Base-by-base conservation (phyloP, 2,113 vertebrate species). In the Eupsittula cactorum region DNA sequence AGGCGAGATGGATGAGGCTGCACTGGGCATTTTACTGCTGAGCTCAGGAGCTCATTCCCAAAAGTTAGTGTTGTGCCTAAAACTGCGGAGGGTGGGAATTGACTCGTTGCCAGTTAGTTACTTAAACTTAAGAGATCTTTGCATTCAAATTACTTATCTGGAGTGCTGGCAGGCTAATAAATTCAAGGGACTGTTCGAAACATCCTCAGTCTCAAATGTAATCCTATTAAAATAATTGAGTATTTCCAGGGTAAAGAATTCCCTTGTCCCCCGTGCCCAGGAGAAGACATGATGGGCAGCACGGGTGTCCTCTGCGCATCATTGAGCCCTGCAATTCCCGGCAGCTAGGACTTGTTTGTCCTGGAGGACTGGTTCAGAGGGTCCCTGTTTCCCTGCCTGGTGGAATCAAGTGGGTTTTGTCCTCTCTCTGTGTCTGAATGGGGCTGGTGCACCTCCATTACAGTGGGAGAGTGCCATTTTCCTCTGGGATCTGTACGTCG, bases 181-280 rank as follows among this genome's bases (percentile, higher is more conserved):
- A 98, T 97, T 96, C 97, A 74, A 39, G 95, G 94, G 96, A 65
- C 96, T 93, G 67, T 97, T 97, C 97, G 93, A 97, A 97, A 97
- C 91, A 53, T 92, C 96, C 97, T 98, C 97, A 90, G 73, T 97
- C 97, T 97, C 89, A 74, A 93, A 79, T 74, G 64, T 97, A 97
- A 98, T 98, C 97, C 97, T 97, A 97, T 98, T 98, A 98, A 97
- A 98, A 98, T 97, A 98, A 97, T 96, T 79, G 94, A 97, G 97
- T 95, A 68, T 97, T 98, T 98, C 95, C 93, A 95, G 97, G 91
- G 94, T 75, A 65, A 82, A 95, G 97, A 95, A 97, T 97, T 97
- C 96, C 93, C 96, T 87, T 79, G 27, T 92, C 90, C 85, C 70
- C 81, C 68, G 79, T 95, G 95, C 95, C 79, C 24, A 35, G 85